Conservation (phyloP, 2,888 invertebrate genomes). For the Ophion slaviceki region DNA sequence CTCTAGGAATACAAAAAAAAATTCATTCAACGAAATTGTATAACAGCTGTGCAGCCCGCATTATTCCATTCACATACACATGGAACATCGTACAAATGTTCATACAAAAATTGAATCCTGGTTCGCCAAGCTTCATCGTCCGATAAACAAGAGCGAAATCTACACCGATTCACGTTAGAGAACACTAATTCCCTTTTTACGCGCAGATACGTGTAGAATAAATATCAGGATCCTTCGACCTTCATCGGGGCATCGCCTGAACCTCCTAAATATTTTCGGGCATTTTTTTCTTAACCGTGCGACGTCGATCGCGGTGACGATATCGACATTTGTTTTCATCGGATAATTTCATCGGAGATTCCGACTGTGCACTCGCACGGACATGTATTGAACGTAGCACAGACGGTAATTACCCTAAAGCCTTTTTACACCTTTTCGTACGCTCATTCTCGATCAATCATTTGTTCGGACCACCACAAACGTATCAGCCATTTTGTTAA, state of each 20-base stretch:
- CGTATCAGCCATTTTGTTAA: too few relatives aligned
- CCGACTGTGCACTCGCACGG: too few relatives aligned
- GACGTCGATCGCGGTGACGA: not conserved
- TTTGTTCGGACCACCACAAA: too few relatives aligned
- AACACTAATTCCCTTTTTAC: not conserved
- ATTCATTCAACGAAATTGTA: constrained; percentile 19
- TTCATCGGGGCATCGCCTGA: not conserved
- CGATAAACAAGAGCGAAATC: constrained; percentile 30
- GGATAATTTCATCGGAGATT: too few relatives aligned
- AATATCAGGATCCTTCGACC: not conserved
- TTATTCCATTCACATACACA: constrained; percentile 22
- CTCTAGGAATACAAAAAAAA: not conserved
- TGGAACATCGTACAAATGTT: constrained; percentile 40
- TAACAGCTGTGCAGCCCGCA: constrained; percentile 6
- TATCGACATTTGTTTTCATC: not conserved
- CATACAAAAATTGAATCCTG: constrained; percentile 45
- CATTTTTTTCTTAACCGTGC: not conserved
- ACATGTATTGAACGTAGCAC: too few relatives aligned
- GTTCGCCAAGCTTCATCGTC: constrained; percentile 36
- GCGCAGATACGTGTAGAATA: not conserved
- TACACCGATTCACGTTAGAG: not conserved
- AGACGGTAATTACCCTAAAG: too few relatives aligned
- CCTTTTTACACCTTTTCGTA: too few relatives aligned
- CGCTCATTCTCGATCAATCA: too few relatives aligned
- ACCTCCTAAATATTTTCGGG: not conserved